These are phyloP conservation scores for Diceros bicornis DNA, from an alignment of 2,797 vertebrate genomes.

Conservation along the genomic window DNA sequence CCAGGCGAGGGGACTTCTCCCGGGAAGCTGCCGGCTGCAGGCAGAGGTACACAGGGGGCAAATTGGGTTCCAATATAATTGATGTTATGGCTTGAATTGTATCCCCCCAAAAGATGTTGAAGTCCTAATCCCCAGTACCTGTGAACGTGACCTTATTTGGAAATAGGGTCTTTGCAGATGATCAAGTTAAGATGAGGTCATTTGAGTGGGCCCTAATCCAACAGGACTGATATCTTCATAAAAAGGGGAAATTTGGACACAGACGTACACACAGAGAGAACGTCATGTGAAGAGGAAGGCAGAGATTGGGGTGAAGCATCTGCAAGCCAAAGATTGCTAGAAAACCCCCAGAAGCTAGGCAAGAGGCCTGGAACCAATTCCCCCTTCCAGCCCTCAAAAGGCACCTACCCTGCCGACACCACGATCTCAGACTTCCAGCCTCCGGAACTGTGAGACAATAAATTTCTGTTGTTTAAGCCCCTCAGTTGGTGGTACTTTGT, in stretches of 20 bases:
- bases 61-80: neutral
- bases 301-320: neutral
- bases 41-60: slow-evolving; percentile 15
- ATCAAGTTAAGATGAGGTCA: slow-evolving; percentile 18
- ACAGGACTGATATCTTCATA: neutral
- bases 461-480: neutral
- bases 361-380: neutral
- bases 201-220: neutral
- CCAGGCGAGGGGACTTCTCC: neutral
- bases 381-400: neutral
- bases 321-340: neutral
- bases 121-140: neutral
- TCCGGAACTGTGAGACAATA: neutral
- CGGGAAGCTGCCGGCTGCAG: neutral
- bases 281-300: neutral
- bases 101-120: neutral
- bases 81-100: neutral
- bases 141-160: neutral
- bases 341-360: neutral
- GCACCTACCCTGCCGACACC: neutral
- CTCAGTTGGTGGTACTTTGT: neutral
- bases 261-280: neutral
- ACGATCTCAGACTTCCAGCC: neutral
- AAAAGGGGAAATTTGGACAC: neutral
- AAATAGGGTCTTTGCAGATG: neutral